Conservation (phyloP, 2,113 vertebrate species). For the Lagopus muta region DNA sequence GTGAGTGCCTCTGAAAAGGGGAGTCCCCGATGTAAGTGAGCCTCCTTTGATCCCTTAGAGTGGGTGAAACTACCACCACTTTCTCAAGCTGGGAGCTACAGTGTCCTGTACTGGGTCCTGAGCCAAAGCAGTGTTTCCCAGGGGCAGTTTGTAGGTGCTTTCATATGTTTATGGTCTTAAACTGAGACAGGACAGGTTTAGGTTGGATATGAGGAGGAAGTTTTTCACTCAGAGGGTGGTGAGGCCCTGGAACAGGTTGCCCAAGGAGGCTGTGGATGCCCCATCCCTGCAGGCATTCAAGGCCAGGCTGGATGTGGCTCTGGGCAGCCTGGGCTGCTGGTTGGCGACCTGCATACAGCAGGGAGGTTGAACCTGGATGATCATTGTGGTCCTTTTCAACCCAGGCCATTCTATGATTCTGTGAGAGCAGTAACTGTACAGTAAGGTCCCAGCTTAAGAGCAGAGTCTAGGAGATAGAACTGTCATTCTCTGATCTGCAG, state of each 20-base stretch:
- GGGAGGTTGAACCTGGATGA: too few relatives aligned
- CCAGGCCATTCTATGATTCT: too few relatives aligned
- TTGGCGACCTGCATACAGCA: too few relatives aligned
- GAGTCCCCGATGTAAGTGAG: neutral
- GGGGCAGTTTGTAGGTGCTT: rapidly evolving
- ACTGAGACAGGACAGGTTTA: too few relatives aligned
- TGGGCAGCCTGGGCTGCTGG: too few relatives aligned
- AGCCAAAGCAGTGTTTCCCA: neutral
- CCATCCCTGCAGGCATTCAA: too few relatives aligned
- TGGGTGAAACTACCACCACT: rapidly evolving
- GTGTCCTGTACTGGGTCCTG: neutral
- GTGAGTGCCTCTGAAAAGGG: neutral
- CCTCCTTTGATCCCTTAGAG: neutral
- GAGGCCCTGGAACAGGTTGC: too few relatives aligned
- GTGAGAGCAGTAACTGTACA: neutral
- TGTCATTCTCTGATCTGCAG: neutral
- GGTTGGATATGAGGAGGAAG: too few relatives aligned
- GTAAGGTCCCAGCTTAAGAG: neutral
- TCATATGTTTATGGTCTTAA: rapidly evolving
- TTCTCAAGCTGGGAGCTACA: neutral
- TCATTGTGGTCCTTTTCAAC: too few relatives aligned
- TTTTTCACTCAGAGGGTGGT: too few relatives aligned
- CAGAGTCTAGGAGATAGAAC: neutral
- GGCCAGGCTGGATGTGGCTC: too few relatives aligned
- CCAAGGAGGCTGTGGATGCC: too few relatives aligned